Base-by-base conservation (phyloP, 2,888 invertebrate species). In the Papilio elwesi region DNA sequence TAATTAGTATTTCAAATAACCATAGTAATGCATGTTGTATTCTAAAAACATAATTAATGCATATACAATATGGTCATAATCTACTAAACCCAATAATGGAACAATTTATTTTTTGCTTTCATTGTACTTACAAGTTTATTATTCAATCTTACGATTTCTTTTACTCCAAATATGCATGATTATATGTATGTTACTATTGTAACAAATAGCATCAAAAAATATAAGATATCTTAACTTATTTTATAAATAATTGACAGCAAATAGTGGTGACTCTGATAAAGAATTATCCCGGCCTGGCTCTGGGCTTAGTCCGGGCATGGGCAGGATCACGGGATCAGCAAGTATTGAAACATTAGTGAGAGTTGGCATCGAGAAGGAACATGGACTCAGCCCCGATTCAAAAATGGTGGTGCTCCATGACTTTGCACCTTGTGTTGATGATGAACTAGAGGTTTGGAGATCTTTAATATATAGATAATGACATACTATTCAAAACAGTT, bases 361-460 rank as follows among this genome's bases (percentile, higher is more conserved):
- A 81, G 97, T 98, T 43, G 98, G 98, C 15, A 97, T 98, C 74
- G 98, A 98, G 86, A 98, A 98, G 83, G 98, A 98, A 89, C 97
- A 98, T 90, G 98, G 98, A 0, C 92, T 98, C 9, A 97, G 98
- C 76, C 98, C 98, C 0, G 98, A 98, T 85, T 98, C 98, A 67
- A 98, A 98, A 94, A 98, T 98, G 98, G 97, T 98, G 75, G 98
- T 98, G 52, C 93, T 98, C 11, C 98, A 98, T 87, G 98, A 98
- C 87, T 99, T 99, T 87, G 97, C 97, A 13, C 98, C 98, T 0
- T 98, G 98, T 86, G 98, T 98, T 1, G 98, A 98, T 86, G 98
- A 98, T 89, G 98, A 99, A 86, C 93, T 99, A 62, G 97, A 98
- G 94, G 97, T 97, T 68, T 94, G 94, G 66, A 15, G 6, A 7